phyloP scores from a whole-genome alignment of 2,888 invertebrate species.

The Iphiclides podalirius region DNA sequence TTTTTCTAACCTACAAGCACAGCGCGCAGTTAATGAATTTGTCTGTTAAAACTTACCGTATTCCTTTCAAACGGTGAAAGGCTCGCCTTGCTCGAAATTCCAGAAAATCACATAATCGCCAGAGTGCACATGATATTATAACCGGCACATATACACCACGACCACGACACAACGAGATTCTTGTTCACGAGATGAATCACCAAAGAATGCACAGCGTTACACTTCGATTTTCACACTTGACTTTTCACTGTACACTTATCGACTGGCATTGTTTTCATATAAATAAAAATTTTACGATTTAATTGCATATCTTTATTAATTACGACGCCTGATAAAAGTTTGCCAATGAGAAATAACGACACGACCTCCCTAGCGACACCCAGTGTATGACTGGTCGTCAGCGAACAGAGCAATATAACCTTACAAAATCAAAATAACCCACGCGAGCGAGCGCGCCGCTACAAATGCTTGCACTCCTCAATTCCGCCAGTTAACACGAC shows the following conservation, averaged over 20 bases:
- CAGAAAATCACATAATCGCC: constrained; percentile 22
- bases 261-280: constrained; percentile 29
- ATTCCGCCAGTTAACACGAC: constrained; percentile 57
- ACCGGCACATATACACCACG: constrained; percentile 39
- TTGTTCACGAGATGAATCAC: constrained; percentile 75
- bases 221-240: constrained; percentile 48
- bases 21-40: neutral
- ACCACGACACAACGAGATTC: constrained; percentile 61
- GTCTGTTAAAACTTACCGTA: constrained; percentile 12
- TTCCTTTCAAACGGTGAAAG: constrained; percentile 12
- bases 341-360: constrained; percentile 46
- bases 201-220: constrained; percentile 64
- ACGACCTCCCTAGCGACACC: constrained; percentile 45
- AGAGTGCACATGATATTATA: constrained; percentile 54
- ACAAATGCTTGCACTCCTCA: constrained; percentile 55
- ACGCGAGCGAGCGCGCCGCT: constrained; percentile 42
- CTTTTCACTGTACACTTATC: constrained; percentile 45
- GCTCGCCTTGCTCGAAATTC: constrained; percentile 14
- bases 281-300: constrained; percentile 6
- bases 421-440: constrained; percentile 56
- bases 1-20: neutral
- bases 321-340: constrained; percentile 64
- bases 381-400: constrained; percentile 54
- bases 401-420: constrained; percentile 61
- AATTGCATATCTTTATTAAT: constrained; percentile 43